Percentiles rank a stretch among this genome's conserved stretches.
These are phyloP conservation scores for Montifringilla adamsi DNA, from an alignment of 2,113 vertebrate genomes.

Conservation along the genomic window DNA sequence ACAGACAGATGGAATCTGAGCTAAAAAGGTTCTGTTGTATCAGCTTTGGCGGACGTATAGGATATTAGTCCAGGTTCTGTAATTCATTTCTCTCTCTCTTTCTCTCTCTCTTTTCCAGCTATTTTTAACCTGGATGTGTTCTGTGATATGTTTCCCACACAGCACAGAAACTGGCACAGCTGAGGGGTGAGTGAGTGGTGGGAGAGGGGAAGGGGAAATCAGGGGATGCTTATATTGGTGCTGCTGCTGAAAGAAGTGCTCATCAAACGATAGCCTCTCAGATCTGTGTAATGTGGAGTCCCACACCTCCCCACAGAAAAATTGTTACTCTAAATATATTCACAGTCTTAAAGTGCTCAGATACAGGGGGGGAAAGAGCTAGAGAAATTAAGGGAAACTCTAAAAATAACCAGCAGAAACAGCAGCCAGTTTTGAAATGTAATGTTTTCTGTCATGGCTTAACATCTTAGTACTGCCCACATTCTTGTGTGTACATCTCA, in stretches of 20 bases:
- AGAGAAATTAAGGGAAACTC: neutral
- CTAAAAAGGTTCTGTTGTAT: neutral
- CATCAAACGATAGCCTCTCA: neutral
- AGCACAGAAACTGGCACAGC: neutral
- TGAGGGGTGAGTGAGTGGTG: neutral
- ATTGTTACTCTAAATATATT: neutral
- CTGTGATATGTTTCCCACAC: conserved; percentile 25
- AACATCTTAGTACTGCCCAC: neutral
- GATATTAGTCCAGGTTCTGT: neutral
- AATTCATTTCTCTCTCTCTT: conserved; percentile 19
- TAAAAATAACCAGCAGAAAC: neutral
- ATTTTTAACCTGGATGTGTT: conserved; percentile 50
- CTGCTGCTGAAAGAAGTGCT: neutral
- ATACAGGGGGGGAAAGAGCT: neutral
- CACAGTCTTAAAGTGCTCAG: neutral
- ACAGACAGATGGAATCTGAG: neutral
- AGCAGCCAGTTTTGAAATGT: neutral
- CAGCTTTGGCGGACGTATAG: neutral
- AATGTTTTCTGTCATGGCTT: neutral
- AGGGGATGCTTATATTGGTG: neutral
- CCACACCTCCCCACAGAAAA: neutral
- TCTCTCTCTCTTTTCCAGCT: conserved; percentile 12
- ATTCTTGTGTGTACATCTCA: neutral
- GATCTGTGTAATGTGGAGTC: neutral
- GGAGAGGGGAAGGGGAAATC: neutral